A percentile compares a stretch with the other conserved stretches of the same genome.
These are phyloP conservation scores for Hydrophis major DNA, from an alignment of 2,797 vertebrate genomes.

Conservation along the genomic window DNA sequence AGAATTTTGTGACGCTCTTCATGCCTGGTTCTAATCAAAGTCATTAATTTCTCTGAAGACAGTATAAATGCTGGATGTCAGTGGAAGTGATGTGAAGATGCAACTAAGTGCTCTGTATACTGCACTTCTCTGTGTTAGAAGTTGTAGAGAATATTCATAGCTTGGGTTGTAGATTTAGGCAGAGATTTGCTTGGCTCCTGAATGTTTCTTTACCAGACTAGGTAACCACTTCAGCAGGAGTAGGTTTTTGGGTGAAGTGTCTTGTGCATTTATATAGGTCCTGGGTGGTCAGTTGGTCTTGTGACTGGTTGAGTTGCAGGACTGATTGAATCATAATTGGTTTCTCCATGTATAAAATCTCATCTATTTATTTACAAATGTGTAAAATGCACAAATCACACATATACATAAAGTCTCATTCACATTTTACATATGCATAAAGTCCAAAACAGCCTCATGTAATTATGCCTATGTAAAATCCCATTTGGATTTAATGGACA, in stretches of 20 bases:
- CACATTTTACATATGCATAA: neutral
- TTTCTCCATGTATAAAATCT: neutral
- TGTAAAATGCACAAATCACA: neutral
- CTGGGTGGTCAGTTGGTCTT: neutral
- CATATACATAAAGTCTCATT: neutral
- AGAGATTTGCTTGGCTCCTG: neutral
- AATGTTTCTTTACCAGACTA: neutral
- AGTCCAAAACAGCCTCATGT: neutral
- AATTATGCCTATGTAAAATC: neutral
- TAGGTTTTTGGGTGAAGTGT: neutral
- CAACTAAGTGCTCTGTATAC: neutral
- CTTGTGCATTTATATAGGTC: neutral
- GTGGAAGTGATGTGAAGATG: neutral
- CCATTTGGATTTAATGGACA: neutral
- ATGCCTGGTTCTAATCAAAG: neutral
- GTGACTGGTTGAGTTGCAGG: neutral
- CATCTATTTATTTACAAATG: neutral
- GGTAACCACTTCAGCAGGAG: neutral
- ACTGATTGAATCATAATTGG: neutral
- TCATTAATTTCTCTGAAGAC: neutral
- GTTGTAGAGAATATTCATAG: neutral
- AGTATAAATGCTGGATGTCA: neutral
- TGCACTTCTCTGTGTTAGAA: neutral
- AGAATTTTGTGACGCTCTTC: neutral
- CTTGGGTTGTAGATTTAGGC: neutral